Percentiles rank a stretch among this genome's conserved stretches.
These are phyloP conservation scores for Drosophila paulistorum DNA, from an alignment of 1,140 invertebrate species.

Conservation along the genomic window DNA sequence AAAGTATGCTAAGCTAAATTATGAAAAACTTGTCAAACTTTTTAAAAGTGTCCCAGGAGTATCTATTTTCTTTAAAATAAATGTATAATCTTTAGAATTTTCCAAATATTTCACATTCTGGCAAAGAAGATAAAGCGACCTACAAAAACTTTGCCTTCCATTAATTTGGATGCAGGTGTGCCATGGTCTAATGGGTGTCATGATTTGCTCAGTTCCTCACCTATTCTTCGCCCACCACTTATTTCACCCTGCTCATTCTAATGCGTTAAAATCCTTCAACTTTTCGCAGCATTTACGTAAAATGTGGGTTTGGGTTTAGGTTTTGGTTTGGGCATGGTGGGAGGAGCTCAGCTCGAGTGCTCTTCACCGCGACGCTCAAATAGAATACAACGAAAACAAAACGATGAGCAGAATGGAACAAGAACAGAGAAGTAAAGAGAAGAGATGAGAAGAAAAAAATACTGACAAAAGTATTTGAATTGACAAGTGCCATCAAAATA, in stretches of 20 bases:
- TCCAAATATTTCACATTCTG: too few species aligned
- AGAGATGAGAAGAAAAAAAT: conserved; percentile 22
- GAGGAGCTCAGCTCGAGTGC: conserved; percentile 49
- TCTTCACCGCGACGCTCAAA: conserved; percentile 43
- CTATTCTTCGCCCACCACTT: conserved; percentile 10
- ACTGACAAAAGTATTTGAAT: conserved; percentile 79
- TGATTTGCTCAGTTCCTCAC: conserved; percentile 23
- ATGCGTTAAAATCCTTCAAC: conserved; percentile 80
- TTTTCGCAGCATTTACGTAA: conserved; percentile 71
- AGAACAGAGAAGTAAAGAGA: conserved; percentile 25
- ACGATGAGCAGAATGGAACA: conserved; percentile 6
- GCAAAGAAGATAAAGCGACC: too few species aligned
- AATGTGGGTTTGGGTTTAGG: conserved; percentile 35
- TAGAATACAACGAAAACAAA: conserved; percentile 44
- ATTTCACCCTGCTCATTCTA: conserved; percentile 44
- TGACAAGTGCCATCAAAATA: conserved; percentile 81
- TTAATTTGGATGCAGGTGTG: conserved; percentile 74
- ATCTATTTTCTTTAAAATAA: too few species aligned
- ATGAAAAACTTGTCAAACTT: neutral
- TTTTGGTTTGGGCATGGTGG: conserved; percentile 28
- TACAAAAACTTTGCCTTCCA: conserved; percentile 32
- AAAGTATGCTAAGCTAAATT: conserved; percentile 37
- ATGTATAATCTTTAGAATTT: too few species aligned
- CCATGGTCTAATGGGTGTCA: conserved; percentile 43
- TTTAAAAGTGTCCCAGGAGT: neutral